Evolutionary conservation across 2,113 vertebrate species (phyloP).

Genomic region (Percina caprodes): DNA sequence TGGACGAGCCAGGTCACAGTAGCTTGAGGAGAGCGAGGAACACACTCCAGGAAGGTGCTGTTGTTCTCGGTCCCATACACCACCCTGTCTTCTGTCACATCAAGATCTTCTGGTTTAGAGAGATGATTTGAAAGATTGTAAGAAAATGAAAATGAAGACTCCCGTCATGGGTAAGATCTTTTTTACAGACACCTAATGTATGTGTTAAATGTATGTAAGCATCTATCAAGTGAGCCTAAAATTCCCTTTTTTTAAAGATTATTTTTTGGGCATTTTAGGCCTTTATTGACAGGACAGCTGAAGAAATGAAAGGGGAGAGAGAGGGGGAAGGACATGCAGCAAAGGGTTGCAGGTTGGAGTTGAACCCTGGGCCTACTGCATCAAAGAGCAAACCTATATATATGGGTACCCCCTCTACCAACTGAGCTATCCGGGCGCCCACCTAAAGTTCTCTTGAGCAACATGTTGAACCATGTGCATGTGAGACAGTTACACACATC

Average conservation of each 20-base stretch:
- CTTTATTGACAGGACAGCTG: too few species aligned
- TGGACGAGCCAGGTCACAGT: conserved; percentile 90
- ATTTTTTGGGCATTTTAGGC: too few species aligned
- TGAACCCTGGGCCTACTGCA: too few species aligned
- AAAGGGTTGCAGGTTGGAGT: too few species aligned
- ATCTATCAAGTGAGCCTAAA: neutral
- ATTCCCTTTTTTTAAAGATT: neutral
- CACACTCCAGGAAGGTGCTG: conserved; percentile 94
- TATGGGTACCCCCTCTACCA: too few species aligned
- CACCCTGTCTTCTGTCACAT: conserved; percentile 81
- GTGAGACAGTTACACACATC: neutral
- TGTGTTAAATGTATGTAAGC: neutral
- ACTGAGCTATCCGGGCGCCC: too few species aligned
- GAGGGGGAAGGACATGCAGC: too few species aligned
- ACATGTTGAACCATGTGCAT: neutral
- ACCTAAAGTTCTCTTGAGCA: neutral
- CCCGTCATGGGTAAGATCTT: neutral
- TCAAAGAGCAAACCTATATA: too few species aligned
- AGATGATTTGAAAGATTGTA: neutral
- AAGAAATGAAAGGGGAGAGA: too few species aligned
- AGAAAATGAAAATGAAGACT: conserved; percentile 2
- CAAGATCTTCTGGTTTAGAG: conserved; percentile 77
- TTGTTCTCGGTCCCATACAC: conserved; percentile 93
- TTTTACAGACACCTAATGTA: neutral
- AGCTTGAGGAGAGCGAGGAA: conserved; percentile 92